Conservation (phyloP, 2,797 vertebrate species). For the Periophthalmus magnuspinnatus region DNA sequence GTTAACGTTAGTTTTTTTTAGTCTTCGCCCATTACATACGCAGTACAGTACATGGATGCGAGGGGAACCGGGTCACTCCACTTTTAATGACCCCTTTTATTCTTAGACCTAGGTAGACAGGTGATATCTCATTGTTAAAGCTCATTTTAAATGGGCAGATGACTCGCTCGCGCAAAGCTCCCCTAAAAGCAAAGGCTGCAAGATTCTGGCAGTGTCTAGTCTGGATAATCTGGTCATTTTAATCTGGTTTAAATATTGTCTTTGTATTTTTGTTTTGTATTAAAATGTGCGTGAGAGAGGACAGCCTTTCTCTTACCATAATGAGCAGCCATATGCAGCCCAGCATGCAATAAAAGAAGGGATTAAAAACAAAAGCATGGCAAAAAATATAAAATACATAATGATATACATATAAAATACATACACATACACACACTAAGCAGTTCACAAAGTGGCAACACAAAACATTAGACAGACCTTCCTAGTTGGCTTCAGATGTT, state of each 20-base stretch:
- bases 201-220: slow-evolving; percentile 48
- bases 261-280: background rate
- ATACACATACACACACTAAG: background rate
- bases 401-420: background rate
- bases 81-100: slow-evolving; percentile 52
- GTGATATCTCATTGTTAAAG: slow-evolving; percentile 56
- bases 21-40: slow-evolving; percentile 24
- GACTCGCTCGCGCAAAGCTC: slow-evolving; percentile 37
- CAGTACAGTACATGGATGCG: slow-evolving; percentile 27
- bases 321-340: background rate
- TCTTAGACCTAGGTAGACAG: slow-evolving; percentile 47
- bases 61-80: slow-evolving; percentile 39
- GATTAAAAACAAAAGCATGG: background rate
- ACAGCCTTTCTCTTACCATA: background rate
- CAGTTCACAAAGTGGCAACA: background rate
- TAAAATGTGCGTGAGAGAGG: background rate
- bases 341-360: background rate
- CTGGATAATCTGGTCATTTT: slow-evolving; percentile 8
- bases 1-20: too few species aligned
- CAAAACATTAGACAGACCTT: background rate
- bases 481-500: background rate
- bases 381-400: background rate
- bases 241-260: background rate
- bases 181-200: slow-evolving; percentile 37
- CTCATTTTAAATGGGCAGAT: slow-evolving; percentile 51